Base-by-base conservation (phyloP, 2,888 invertebrate genomes). In the Cataglyphis livida region DNA sequence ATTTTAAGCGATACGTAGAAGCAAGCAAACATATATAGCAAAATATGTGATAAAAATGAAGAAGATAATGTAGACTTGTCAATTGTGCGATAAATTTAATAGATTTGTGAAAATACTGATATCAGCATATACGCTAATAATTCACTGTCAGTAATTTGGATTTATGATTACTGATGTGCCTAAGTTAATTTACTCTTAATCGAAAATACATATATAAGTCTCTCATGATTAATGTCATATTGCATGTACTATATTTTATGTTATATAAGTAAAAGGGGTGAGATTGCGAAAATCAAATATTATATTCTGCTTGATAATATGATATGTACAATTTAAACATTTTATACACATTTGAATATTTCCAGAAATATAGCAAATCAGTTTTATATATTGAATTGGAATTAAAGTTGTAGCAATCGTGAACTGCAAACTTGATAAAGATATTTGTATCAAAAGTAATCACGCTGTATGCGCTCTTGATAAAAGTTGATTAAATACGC, bases 21-120 rank as follows among this genome's bases (percentile, higher is more conserved):
- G 21, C 6, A 5, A 28, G 1, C 4, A 9, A 59, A 73, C 9
- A 4, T 5, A 28, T 15, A 2, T n/a, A 6, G n/a, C 6, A 62
- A 25, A 44, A 25, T 15, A 15, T 9, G 12, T 15, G 18, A 21
- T 48, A n/a, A 18, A 62, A 66, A 35, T 21, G 21, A 21, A 21
- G 21, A 74, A 74, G 61, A 7, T 62, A 62, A 62, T n/a, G 62
- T 28, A 57, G 54, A 71, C 61, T 61, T 32, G 44, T 18, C 0
- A 62, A 62, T 62, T 44, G 44, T 44, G 21, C 32, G 35, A 32
- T 32, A 62, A 32, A 21, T 62, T 48, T 62, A 21, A 10, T 18
- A 75, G 25, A 75, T 51, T 61, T 75, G 75, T 21, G 35, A 18
- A 75, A 51, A 75, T 75, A 64, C 48, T 65, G 35, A 25, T 75